Percentiles rank a stretch among this genome's conserved stretches.
Conservation (phyloP, 2,888 invertebrate genomes). For the Lissocephala sabroskyi region DNA sequence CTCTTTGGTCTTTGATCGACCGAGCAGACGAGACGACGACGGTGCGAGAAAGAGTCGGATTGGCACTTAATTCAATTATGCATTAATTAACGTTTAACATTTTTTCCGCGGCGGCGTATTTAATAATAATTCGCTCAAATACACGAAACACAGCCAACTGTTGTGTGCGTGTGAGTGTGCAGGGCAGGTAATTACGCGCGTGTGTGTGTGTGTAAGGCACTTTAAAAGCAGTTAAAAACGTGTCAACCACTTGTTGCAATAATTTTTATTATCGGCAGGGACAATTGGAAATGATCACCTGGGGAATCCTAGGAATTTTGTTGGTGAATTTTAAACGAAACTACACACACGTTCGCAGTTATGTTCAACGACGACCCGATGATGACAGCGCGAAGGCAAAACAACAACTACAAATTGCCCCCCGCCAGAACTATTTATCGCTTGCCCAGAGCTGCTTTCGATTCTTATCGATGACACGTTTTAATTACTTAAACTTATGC, state of each 20-base stretch:
- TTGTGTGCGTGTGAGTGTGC: conserved; percentile 31
- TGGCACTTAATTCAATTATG: conserved; percentile 23
- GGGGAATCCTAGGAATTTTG: background rate
- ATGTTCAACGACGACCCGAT: conserved; percentile 14
- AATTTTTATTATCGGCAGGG: conserved; percentile 3
- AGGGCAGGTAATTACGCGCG: conserved; percentile 20
- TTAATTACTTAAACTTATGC: too few species aligned
- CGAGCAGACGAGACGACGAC: too few species aligned
- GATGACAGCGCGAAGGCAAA: conserved; percentile 1
- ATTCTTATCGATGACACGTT: too few species aligned
- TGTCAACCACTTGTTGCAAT: conserved; percentile 51
- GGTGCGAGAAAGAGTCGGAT: background rate
- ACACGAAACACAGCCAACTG: too few species aligned
- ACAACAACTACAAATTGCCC: too few species aligned
- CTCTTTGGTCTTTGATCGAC: too few species aligned
- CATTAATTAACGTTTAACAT: conserved; percentile 31
- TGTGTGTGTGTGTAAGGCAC: conserved; percentile 37
- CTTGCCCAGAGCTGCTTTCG: too few species aligned
- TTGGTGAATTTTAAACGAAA: conserved; percentile 16
- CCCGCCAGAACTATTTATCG: too few species aligned
- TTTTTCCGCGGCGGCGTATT: conserved; percentile 32
- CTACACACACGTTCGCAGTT: conserved; percentile 32
- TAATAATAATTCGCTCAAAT: conserved; percentile 20
- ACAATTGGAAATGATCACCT: background rate
- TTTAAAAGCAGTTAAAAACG: conserved; percentile 25